Evolutionary conservation across 2,113 vertebrate genomes (phyloP).

Genomic region (Sula dactylatra): DNA sequence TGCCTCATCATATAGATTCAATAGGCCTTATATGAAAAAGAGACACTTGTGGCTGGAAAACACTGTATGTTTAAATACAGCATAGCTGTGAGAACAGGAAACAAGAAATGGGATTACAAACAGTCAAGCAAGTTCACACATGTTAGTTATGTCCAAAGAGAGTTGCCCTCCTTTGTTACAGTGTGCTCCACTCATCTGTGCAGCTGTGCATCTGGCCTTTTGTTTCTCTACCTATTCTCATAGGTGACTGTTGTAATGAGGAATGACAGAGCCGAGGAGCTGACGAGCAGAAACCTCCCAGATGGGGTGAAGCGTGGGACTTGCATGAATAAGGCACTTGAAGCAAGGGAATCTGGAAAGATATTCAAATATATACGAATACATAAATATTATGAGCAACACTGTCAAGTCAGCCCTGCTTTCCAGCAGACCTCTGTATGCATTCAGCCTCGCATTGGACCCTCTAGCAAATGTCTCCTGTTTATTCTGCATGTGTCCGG

Average conservation of each 20-base stretch:
- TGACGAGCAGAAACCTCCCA: background rate
- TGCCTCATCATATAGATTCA: background rate
- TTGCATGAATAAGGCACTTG: background rate
- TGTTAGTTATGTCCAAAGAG: constrained; percentile 39
- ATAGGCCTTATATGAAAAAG: background rate
- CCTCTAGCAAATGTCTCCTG: background rate
- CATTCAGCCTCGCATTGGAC: background rate
- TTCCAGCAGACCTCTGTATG: background rate
- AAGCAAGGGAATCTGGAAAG: background rate
- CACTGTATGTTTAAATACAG: background rate
- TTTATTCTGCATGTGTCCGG: background rate
- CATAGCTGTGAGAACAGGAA: background rate
- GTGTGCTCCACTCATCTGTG: constrained; percentile 52
- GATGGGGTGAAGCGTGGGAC: background rate
- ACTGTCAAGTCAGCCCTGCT: background rate
- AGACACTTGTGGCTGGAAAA: background rate
- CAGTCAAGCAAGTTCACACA: constrained; percentile 15
- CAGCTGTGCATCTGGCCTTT: constrained; percentile 53
- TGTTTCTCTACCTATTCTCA: constrained; percentile 53
- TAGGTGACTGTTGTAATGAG: constrained; percentile 46
- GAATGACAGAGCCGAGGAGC: background rate
- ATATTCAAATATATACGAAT: background rate
- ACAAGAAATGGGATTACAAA: constrained; percentile 29
- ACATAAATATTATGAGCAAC: background rate
- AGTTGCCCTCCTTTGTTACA: constrained; percentile 41